Evolutionary conservation across 2,797 vertebrate species (phyloP), one percentile per base, ranked within the genome.

Genomic region (Atherinosoma microstoma): DNA sequence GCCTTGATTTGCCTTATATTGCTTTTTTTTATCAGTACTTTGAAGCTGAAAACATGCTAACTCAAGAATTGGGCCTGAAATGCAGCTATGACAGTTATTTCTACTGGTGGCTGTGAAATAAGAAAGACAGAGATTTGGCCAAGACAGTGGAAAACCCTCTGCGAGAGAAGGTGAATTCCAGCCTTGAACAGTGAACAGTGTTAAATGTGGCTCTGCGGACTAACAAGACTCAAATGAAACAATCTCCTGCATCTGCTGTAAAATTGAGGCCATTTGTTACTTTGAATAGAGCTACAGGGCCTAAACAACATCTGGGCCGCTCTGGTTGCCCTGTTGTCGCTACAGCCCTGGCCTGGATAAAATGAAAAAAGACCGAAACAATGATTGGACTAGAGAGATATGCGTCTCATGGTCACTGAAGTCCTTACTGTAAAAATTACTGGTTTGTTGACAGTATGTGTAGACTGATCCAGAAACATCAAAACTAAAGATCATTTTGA

Each of bases 191-290:
- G 74, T 29, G 63, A 79, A 64, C 59, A 27, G 42, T 38, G 47
- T 68, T 75, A 73, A 88, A 85, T 42, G 76, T 88, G 75, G 36
- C 82, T 62, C 75, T 69, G 3, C 79, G 51, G 58, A 78, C 54
- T 71, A 76, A 83, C 62, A 78, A 61, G 69, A 84, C 60, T 78
- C 57, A 79, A 82, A 85, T 80, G 58, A 73, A 84, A 85, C 76
- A 80, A 80, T 84, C 64, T 73, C 64, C 62, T 71, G 61, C 79
- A 80, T 76, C 79, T 83, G 75, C 32, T 51, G 54, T 34, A 63
- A 74, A 84, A 91, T 85, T 69, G 76, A 76, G 64, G 78, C 61
- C 81, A 87, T 89, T 87, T 89, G 82, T 88, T 84, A 80, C 86
- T 86, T 73, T 81, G 68, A 86, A 83, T 78, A 75, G 66, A 34